A percentile compares a stretch with the other conserved stretches of the same genome.
These are phyloP conservation scores for Rhorus exstirpatorius DNA, from an alignment of 2,888 invertebrate species.

Conservation along the genomic window DNA sequence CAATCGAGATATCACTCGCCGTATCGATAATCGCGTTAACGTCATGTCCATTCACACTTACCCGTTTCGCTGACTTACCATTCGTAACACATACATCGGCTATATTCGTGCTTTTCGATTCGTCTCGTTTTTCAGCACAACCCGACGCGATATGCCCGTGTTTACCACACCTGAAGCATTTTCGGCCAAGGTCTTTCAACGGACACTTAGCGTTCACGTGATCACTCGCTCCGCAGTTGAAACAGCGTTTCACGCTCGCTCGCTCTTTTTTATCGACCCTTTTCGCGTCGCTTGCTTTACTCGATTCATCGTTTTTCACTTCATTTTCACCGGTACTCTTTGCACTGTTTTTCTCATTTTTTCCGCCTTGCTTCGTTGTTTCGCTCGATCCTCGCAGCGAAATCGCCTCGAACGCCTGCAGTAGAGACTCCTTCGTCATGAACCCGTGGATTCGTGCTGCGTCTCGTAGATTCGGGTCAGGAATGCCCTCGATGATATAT, in stretches of 20 bases:
- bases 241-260: not conserved
- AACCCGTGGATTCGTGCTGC: slow-evolving; percentile 65
- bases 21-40: not conserved
- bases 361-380: no score
- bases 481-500: slow-evolving; percentile 63
- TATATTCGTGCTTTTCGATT: not conserved
- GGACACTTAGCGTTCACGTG: not conserved
- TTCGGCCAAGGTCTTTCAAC: not conserved
- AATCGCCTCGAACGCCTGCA: slow-evolving; percentile 11
- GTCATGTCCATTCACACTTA: not conserved
- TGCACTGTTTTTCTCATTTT: not conserved
- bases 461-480: slow-evolving; percentile 53
- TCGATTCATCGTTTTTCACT: not conserved
- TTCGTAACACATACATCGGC: not conserved
- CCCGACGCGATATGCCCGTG: slow-evolving; percentile 10
- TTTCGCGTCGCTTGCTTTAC: not conserved
- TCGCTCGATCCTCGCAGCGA: no score
- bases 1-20: not conserved
- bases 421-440: slow-evolving; percentile 12
- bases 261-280: not conserved
- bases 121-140: not conserved
- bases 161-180: slow-evolving; percentile 4
- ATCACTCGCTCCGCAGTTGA: not conserved
- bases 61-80: not conserved
- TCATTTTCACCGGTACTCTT: not conserved